Percentiles rank a stretch among this genome's conserved stretches.
Conservation (phyloP, 2,113 vertebrate genomes). For the Hippocampus guttulatus region DNA sequence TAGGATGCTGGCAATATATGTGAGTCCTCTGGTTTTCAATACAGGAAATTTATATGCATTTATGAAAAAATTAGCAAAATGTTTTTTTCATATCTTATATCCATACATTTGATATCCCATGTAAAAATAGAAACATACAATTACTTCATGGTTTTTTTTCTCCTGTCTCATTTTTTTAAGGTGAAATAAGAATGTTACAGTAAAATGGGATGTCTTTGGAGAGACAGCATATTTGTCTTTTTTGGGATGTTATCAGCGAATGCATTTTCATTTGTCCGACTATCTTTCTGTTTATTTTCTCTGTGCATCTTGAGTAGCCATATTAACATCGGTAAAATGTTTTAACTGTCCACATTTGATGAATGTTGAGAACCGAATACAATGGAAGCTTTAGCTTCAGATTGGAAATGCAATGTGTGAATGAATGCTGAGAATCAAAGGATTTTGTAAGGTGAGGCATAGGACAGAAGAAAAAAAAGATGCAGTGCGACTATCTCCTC, state of each 20-base stretch:
- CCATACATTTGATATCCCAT: background rate
- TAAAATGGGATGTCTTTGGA: background rate
- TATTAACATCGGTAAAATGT: background rate
- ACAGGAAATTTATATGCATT: background rate
- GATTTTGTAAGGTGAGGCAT: constrained; percentile 21
- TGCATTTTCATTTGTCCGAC: background rate
- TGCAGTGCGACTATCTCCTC: constrained; percentile 1
- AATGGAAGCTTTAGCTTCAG: constrained; percentile 20
- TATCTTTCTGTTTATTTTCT: too few relatives aligned
- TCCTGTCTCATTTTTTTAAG: background rate
- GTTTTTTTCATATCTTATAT: too few relatives aligned
- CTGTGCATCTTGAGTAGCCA: too few relatives aligned
- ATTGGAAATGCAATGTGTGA: constrained; percentile 16
- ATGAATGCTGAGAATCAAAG: constrained; percentile 28
- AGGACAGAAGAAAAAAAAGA: constrained; percentile 10
- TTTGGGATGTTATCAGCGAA: background rate
- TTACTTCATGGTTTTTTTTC: background rate
- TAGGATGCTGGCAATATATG: background rate
- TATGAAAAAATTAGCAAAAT: too few relatives aligned
- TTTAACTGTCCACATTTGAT: background rate
- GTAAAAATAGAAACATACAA: background rate
- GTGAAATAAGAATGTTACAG: background rate
- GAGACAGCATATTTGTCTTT: background rate
- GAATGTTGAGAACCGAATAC: background rate
- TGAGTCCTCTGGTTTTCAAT: background rate